Conservation (phyloP, 1,140 invertebrate species). For the Maconellicoccus hirsutus region DNA sequence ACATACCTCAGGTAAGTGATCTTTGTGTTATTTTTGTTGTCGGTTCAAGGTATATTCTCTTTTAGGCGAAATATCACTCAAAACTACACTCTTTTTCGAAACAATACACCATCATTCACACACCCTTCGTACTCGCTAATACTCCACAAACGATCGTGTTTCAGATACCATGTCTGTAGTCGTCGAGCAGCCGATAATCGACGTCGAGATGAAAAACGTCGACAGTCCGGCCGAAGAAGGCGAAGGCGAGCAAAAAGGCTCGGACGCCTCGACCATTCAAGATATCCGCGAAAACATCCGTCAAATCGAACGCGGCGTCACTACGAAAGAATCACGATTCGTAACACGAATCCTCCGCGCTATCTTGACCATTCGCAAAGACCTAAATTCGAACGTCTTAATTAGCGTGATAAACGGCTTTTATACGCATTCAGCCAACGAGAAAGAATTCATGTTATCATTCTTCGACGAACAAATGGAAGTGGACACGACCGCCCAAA, state of each 20-base stretch:
- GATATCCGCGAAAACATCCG: constrained; percentile 87
- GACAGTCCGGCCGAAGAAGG: constrained; percentile 49
- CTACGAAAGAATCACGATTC: constrained; percentile 86
- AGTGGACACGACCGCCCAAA: constrained; percentile 41
- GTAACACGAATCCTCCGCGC: constrained; percentile 77
- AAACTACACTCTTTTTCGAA: too few species aligned
- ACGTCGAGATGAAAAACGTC: constrained; percentile 74
- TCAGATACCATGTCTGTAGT: constrained; percentile 13
- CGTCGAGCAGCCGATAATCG: constrained; percentile 31
- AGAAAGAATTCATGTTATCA: constrained; percentile 60
- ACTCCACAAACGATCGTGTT: background rate
- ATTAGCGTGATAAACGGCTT: constrained; percentile 69
- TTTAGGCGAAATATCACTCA: too few species aligned
- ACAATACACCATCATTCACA: too few species aligned
- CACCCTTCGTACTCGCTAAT: too few species aligned
- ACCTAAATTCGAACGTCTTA: constrained; percentile 72
- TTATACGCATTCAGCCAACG: constrained; percentile 53
- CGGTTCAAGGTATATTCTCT: too few species aligned
- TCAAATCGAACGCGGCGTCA: constrained; percentile 90
- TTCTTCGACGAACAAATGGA: constrained; percentile 51
- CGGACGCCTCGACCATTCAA: constrained; percentile 65
- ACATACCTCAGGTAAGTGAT: background rate
- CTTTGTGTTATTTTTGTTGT: background rate
- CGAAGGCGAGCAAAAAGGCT: constrained; percentile 53
- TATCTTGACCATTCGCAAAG: constrained; percentile 74